Base-by-base conservation (phyloP, 2,797 vertebrate species). In the Gadopsis marmoratus region DNA sequence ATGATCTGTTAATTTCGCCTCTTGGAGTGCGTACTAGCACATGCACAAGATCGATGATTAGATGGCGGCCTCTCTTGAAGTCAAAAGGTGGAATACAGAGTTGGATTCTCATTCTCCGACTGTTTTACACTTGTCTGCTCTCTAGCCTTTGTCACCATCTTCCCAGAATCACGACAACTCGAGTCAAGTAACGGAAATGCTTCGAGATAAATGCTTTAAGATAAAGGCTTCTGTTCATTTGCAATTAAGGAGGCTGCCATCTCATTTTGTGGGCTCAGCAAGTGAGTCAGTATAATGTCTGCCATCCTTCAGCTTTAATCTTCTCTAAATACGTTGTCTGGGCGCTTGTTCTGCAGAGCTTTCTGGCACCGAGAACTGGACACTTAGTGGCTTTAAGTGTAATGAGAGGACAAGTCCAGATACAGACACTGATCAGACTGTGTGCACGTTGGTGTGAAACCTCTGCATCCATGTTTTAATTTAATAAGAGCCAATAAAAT, bases 231-330 rank as follows among this genome's bases (percentile, higher is more conserved):
- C 58, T 76, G 43, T 83, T 76, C n/a, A 33, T 68, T 81, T 74
- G 61, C 68, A 85, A 83, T 83, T 79, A 83, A 71, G 80, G 65
- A 78, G 67, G 51, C 77, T 62, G 45, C 68, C 74, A 59, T 71
- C 71, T 48, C 86, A 73, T 56, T 66, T 79, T 47, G 37, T 6
- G 56, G 72, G 26, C 60, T n/a, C 50, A 37, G 50, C 16, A 74
- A 87, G 73, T 85, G 82, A 88, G 84, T 89, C 85, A 79, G 79
- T 78, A 67, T 89, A 79, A 86, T 76, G 79, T 88, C 87, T 89
- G 85, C 78, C 55, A 26, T 87, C 76, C 81, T 82, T 48, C 74
- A 58, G 73, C 77, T 82, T 78, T 91, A 91, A 91, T 91, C 84
- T 80, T 74, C 81, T 83, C 51, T 76, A 73, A 61, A 91, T 81